A percentile compares a stretch with the other conserved stretches of the same genome.
Evolutionary conservation across 1,140 invertebrate species (phyloP).

Genomic region (Planococcus citri): DNA sequence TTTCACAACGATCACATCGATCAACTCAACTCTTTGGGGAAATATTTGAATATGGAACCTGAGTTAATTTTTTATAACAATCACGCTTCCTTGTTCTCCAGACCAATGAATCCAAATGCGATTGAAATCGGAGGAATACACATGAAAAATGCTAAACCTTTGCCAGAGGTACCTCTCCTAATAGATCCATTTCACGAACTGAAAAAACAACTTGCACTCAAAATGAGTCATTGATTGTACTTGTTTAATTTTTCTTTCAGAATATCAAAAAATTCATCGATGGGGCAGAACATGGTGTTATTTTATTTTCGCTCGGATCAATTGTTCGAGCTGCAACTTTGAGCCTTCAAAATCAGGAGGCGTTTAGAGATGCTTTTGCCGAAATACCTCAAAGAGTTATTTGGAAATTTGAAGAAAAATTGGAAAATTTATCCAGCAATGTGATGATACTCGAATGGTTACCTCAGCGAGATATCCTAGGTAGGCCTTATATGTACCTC

Average conservation of each 20-base stretch:
- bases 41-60: slow-evolving; percentile 13
- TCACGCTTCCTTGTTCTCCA: slow-evolving; percentile 28
- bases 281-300: slow-evolving; percentile 35
- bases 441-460: slow-evolving; percentile 43
- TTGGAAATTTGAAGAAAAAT: slow-evolving; percentile 37
- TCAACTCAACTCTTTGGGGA: not conserved
- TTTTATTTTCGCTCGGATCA: slow-evolving; percentile 56
- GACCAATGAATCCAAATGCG: slow-evolving; percentile 43
- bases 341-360: slow-evolving; percentile 15
- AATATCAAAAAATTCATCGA: slow-evolving; percentile 27
- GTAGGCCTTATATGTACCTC: slow-evolving; percentile 30
- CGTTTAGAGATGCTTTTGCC: slow-evolving; percentile 30
- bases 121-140: slow-evolving; percentile 55
- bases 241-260: slow-evolving; percentile 26
- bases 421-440: slow-evolving; percentile 36
- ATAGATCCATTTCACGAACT: too few species aligned
- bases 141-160: slow-evolving; percentile 39
- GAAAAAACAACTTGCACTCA: too few species aligned
- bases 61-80: slow-evolving; percentile 13
- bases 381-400: slow-evolving; percentile 39
- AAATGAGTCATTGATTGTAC: too few species aligned
- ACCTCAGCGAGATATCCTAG: slow-evolving; percentile 45
- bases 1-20: not conserved
- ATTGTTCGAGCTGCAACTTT: not conserved
- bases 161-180: slow-evolving; percentile 41